Evolutionary conservation across 1,140 invertebrate species (phyloP).

Genomic region (Drosophila nigromelanica): DNA sequence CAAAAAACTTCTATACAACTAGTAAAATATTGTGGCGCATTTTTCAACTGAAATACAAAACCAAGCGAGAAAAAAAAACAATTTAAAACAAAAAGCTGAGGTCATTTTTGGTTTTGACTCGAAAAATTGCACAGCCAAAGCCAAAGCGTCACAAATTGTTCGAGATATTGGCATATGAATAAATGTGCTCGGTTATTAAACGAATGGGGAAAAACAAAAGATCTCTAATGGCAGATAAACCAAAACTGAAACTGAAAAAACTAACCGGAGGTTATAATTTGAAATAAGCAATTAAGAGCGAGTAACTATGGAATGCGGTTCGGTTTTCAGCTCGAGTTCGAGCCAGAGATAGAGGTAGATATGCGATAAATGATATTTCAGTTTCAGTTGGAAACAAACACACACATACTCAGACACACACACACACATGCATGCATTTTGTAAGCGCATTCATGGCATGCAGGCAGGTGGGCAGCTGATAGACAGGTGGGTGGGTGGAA

Average conservation of each 20-base stretch:
- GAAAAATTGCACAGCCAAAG: constrained; percentile 54
- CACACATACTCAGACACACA: constrained; percentile 2
- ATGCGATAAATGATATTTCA: constrained; percentile 61
- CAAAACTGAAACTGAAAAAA: constrained; percentile 11
- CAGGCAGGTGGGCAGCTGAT: constrained; percentile 40
- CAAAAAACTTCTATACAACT: constrained; percentile 51
- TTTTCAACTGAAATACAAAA: constrained; percentile 62
- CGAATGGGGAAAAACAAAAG: constrained; percentile 18
- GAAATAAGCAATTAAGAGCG: constrained; percentile 68
- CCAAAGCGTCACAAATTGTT: constrained; percentile 48
- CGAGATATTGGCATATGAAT: constrained; percentile 23
- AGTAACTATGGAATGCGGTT: constrained; percentile 64
- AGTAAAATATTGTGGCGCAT: constrained; percentile 54
- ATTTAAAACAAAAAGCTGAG: constrained; percentile 56
- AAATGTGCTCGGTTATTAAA: constrained; percentile 13
- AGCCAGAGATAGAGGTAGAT: constrained; percentile 19
- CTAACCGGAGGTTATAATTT: constrained; percentile 57
- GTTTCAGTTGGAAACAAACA: constrained; percentile 38
- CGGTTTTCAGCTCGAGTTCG: constrained; percentile 42
- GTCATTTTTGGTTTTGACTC: constrained; percentile 50
- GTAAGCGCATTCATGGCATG: constrained; percentile 19
- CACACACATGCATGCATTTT: constrained; percentile 11
- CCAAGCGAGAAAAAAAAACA: constrained; percentile 19
- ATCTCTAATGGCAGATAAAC: constrained; percentile 36
- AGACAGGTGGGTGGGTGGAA: constrained; percentile 28